Evolutionary conservation across 2,113 vertebrate species (phyloP).

Genomic region (Neolamprologus brichardi): DNA sequence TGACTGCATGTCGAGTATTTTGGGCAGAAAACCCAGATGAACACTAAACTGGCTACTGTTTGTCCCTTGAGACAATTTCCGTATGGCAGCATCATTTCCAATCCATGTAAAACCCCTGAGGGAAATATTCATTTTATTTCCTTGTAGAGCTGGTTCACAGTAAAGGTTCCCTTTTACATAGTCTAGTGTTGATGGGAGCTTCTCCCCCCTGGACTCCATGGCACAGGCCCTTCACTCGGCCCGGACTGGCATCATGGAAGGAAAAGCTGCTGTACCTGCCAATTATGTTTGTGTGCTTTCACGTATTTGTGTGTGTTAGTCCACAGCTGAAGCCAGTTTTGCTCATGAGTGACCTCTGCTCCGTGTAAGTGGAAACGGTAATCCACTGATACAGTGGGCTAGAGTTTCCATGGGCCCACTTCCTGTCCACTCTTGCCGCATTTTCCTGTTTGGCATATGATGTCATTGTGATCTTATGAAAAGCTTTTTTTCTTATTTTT

Average conservation of each 20-base stretch:
- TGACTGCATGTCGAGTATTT: background rate
- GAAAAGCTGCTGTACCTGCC: slow-evolving; percentile 7
- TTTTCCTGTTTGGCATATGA: slow-evolving; percentile 63
- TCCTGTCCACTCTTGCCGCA: slow-evolving; percentile 45
- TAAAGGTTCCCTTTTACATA: background rate
- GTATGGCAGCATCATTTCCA: background rate
- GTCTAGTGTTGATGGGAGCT: background rate
- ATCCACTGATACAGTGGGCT: background rate
- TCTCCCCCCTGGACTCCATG: background rate
- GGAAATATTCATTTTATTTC: background rate
- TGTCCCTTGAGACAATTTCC: background rate
- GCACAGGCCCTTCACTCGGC: background rate
- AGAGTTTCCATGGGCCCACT: slow-evolving; percentile 33
- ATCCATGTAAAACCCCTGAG: background rate
- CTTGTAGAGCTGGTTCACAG: background rate
- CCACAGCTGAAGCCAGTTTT: background rate
- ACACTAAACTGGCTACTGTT: background rate
- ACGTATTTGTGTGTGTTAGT: background rate
- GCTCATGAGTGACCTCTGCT: background rate
- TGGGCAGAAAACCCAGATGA: background rate
- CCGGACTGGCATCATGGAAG: slow-evolving; percentile 10
- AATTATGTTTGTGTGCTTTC: background rate
- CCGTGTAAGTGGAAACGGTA: background rate
- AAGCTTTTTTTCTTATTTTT: background rate
- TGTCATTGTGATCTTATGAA: slow-evolving; percentile 46